Evolutionary conservation across 2,888 invertebrate genomes (phyloP).

Genomic region (Zygaena filipendulae): DNA sequence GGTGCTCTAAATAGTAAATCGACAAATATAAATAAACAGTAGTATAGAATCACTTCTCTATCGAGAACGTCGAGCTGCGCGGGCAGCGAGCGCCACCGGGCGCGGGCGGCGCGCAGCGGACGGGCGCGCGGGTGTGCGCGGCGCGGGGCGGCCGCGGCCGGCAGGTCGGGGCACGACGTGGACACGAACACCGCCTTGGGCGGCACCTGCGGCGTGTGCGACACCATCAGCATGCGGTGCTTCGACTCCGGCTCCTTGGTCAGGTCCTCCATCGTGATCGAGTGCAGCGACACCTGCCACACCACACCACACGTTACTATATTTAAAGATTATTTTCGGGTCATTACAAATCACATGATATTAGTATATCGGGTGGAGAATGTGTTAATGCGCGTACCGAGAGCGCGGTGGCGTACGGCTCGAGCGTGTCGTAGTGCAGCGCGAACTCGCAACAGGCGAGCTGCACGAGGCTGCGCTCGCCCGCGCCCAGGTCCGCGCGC

Average conservation of each 20-base stretch:
- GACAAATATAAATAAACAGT: no score
- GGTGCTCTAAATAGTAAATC: no score
- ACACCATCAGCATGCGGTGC: conserved; percentile 87
- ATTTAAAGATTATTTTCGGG: no score
- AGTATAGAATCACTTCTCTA: conserved; percentile 29
- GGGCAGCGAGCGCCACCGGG: conserved; percentile 31
- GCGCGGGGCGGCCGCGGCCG: conserved; percentile 22
- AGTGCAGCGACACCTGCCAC: conserved; percentile 77
- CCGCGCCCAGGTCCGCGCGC: conserved; percentile 74
- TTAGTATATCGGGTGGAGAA: no score
- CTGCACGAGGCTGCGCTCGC: conserved; percentile 84
- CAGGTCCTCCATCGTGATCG: conserved; percentile 91
- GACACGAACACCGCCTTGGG: conserved; percentile 72
- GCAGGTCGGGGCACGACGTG: conserved; percentile 83
- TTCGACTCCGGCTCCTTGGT: conserved; percentile 80
- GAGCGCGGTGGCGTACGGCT: conserved; percentile 76
- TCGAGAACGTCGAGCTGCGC: conserved; percentile 29
- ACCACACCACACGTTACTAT: background rate
- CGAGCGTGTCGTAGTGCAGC: conserved; percentile 76
- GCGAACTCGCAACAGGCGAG: conserved; percentile 86
- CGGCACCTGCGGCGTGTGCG: conserved; percentile 62
- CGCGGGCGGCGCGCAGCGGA: conserved; percentile 16
- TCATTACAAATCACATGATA: no score
- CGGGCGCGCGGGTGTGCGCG: conserved; percentile 18
- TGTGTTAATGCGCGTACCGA: conserved; percentile 64